Conservation (phyloP, 2,888 invertebrate species). For the Hydroisotoma schaefferi region DNA sequence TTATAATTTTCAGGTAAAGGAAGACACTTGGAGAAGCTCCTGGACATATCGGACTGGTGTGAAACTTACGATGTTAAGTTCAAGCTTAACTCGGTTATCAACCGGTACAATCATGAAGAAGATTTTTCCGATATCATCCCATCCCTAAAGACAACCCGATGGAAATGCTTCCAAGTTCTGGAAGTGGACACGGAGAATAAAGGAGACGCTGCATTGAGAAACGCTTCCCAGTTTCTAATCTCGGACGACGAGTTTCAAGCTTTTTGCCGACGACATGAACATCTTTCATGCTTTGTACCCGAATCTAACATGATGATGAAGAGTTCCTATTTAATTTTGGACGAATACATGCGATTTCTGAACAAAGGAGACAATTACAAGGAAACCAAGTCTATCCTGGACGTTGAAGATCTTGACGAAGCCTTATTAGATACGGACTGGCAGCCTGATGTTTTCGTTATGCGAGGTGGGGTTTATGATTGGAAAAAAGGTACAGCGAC, state of each 20-base stretch:
- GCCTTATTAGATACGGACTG: conserved; percentile 56
- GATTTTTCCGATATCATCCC: conserved; percentile 54
- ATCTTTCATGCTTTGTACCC: conserved; percentile 54
- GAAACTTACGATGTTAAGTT: conserved; percentile 54
- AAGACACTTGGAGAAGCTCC: conserved; percentile 53
- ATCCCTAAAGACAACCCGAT: conserved; percentile 54
- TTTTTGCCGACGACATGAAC: conserved; percentile 54
- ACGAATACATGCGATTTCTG: conserved; percentile 59
- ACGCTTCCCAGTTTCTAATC: conserved; percentile 55
- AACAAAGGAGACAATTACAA: conserved; percentile 54
- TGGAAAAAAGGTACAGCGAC: conserved; percentile 53
- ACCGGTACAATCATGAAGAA: conserved; percentile 55
- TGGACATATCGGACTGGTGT: conserved; percentile 54
- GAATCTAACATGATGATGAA: conserved; percentile 58
- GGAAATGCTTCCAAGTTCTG: conserved; percentile 57
- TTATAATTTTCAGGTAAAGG: conserved; percentile 14
- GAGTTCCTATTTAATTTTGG: conserved; percentile 56
- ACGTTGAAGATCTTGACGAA: conserved; percentile 52
- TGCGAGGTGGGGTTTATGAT: conserved; percentile 56
- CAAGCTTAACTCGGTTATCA: conserved; percentile 58
- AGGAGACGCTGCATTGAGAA: conserved; percentile 54
- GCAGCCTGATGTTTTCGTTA: conserved; percentile 56
- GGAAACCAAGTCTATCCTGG: conserved; percentile 56
- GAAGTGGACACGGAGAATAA: conserved; percentile 57
- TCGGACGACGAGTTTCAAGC: conserved; percentile 53